These are phyloP conservation scores for Strigamia crassipes DNA, from an alignment of 2,888 invertebrate genomes.

Conservation along the genomic window DNA sequence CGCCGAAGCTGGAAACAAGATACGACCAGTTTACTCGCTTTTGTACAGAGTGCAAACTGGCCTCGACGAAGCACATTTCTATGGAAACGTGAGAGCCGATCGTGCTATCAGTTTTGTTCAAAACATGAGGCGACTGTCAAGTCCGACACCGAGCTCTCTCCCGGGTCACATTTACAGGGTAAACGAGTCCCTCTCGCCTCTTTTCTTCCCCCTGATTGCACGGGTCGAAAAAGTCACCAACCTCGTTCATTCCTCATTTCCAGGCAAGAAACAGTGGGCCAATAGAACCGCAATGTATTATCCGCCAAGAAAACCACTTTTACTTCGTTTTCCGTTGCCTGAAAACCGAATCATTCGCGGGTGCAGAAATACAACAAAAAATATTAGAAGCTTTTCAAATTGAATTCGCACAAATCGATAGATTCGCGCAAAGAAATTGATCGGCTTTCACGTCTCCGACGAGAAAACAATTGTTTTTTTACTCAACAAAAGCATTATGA, in stretches of 20 bases:
- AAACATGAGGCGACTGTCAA: constrained; percentile 1
- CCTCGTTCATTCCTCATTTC: constrained; percentile 18
- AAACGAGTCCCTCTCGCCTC: constrained; percentile 39
- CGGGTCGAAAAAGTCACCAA: constrained; percentile 29
- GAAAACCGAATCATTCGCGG: no score
- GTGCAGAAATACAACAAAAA: no score
- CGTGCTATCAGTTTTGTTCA: not conserved
- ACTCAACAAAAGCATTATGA: no score
- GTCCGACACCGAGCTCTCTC: constrained; percentile 11
- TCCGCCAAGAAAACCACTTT: not conserved
- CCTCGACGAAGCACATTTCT: not conserved
- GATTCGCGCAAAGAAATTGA: no score
- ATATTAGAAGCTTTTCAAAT: no score
- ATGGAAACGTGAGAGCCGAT: not conserved
- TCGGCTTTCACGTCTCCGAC: no score
- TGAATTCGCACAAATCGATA: no score
- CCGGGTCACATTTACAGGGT: constrained; percentile 6
- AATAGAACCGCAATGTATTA: not conserved
- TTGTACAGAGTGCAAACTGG: not conserved
- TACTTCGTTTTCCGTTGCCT: not conserved
- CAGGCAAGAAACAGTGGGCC: not conserved
- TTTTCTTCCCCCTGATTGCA: not conserved
- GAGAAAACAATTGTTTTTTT: no score
- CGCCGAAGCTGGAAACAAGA: not conserved
- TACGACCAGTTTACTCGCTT: not conserved